These are phyloP conservation scores for Pachyramphus minor DNA, from an alignment of 2,113 vertebrate genomes.

Conservation along the genomic window DNA sequence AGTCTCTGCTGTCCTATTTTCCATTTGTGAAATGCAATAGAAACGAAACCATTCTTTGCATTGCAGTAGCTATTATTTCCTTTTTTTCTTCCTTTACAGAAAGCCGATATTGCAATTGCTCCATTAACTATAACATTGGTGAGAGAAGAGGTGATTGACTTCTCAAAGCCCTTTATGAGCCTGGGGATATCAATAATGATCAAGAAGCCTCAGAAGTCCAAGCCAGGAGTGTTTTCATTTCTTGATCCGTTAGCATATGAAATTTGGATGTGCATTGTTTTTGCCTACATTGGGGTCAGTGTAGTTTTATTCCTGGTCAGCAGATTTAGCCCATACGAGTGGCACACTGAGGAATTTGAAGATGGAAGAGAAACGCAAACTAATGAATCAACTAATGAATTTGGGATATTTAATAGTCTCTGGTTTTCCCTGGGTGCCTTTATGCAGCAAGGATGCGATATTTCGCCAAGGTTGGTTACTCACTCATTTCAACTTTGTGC, in stretches of 20 bases:
- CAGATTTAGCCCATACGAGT: conserved; percentile 98
- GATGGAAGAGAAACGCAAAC: conserved; percentile 97
- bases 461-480: conserved; percentile 98
- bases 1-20: not conserved
- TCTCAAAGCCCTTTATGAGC: conserved; percentile 99
- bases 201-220: conserved; percentile 99
- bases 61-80: conserved; percentile 24
- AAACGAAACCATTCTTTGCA: not conserved
- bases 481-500: conserved; percentile 79
- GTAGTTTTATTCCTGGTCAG: conserved; percentile 99
- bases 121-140: conserved; percentile 97
- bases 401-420: conserved; percentile 99
- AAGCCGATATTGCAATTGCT: conserved; percentile 97
- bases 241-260: conserved; percentile 98
- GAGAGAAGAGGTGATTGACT: conserved; percentile 99
- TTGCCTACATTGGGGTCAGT: conserved; percentile 99
- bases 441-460: conserved; percentile 99
- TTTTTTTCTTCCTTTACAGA: conserved; percentile 79
- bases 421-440: conserved; percentile 99
- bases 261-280: conserved; percentile 99
- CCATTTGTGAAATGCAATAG: not conserved
- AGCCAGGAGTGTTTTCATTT: conserved; percentile 98
- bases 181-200: conserved; percentile 99
- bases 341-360: conserved; percentile 99
- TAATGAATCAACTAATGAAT: conserved; percentile 98